Percentiles rank a stretch among this genome's conserved stretches.
Conservation (phyloP, 1,140 invertebrate genomes). For the Calliphora vicina region DNA sequence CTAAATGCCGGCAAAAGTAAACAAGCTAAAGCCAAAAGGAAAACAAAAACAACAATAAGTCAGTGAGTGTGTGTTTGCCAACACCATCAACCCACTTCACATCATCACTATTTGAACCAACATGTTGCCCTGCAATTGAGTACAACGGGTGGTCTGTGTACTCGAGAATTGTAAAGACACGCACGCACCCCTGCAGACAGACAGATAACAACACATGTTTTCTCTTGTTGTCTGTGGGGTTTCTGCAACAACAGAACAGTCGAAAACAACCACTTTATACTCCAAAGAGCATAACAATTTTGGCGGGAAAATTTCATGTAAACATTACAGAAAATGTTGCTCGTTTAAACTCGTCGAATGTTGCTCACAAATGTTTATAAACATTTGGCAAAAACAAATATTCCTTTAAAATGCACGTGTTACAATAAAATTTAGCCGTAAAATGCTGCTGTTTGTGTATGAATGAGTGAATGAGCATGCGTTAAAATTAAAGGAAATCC, state of each 20-base stretch:
- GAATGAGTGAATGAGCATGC: background rate
- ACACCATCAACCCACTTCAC: background rate
- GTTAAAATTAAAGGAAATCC: constrained; percentile 24
- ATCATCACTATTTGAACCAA: background rate
- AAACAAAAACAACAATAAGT: background rate
- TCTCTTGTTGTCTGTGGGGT: background rate
- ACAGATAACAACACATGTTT: background rate
- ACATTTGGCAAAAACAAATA: background rate
- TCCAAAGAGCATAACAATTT: background rate
- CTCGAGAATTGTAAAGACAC: background rate
- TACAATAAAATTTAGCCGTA: background rate
- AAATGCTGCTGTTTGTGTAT: background rate
- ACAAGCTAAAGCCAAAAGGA: background rate
- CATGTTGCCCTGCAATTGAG: background rate
- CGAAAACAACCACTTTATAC: background rate
- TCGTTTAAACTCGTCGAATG: background rate
- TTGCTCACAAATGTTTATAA: background rate
- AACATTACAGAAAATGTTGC: constrained; percentile 24
- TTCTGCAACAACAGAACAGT: background rate
- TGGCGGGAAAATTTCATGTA: background rate
- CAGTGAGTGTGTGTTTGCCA: no score
- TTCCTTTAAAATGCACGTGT: constrained; percentile 12
- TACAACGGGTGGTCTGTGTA: constrained; percentile 11
- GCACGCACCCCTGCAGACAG: no score
- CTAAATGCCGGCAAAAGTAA: constrained; percentile 26